phyloP scores from a whole-genome alignment of 2,797 vertebrate species.

The Acomys russatus region DNA sequence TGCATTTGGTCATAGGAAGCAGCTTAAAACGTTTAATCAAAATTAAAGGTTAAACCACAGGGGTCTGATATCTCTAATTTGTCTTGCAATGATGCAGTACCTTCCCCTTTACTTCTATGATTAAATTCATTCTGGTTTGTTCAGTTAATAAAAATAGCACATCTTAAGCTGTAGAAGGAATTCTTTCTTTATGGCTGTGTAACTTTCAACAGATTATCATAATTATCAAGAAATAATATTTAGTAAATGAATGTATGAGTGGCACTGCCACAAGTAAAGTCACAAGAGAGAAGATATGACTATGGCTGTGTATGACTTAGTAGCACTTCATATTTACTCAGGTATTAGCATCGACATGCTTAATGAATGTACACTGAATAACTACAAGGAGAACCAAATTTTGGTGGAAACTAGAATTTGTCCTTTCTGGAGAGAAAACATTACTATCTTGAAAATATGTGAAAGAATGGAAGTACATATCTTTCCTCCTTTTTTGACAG shows the following conservation, averaged over 20 bases:
- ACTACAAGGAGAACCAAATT: neutral
- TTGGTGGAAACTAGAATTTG: neutral
- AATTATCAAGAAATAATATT: slow-evolving; percentile 74
- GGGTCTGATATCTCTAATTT: slow-evolving; percentile 81
- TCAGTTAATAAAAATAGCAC: slow-evolving; percentile 77
- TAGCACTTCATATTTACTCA: neutral
- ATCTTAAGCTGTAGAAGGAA: slow-evolving; percentile 73
- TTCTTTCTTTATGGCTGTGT: slow-evolving; percentile 58
- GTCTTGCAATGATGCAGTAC: slow-evolving; percentile 76
- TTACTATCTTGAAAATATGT: slow-evolving; percentile 17
- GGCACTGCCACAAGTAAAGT: slow-evolving; percentile 40
- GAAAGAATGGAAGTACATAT: neutral
- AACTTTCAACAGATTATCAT: slow-evolving; percentile 72
- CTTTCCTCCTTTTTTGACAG: neutral
- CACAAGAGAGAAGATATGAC: neutral
- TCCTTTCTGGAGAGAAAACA: slow-evolving; percentile 8
- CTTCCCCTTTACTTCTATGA: slow-evolving; percentile 74
- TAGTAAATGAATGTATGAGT: slow-evolving; percentile 60
- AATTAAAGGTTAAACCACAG: slow-evolving; percentile 81
- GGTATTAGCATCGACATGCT: neutral
- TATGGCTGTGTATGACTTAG: slow-evolving; percentile 48
- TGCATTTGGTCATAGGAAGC: slow-evolving; percentile 69
- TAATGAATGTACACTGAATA: neutral
- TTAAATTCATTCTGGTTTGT: slow-evolving; percentile 79
- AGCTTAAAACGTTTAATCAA: slow-evolving; percentile 76